A percentile compares a stretch with the other conserved stretches of the same genome.
Evolutionary conservation across 2,113 vertebrate species (phyloP).

Genomic region (Macquaria australasica): DNA sequence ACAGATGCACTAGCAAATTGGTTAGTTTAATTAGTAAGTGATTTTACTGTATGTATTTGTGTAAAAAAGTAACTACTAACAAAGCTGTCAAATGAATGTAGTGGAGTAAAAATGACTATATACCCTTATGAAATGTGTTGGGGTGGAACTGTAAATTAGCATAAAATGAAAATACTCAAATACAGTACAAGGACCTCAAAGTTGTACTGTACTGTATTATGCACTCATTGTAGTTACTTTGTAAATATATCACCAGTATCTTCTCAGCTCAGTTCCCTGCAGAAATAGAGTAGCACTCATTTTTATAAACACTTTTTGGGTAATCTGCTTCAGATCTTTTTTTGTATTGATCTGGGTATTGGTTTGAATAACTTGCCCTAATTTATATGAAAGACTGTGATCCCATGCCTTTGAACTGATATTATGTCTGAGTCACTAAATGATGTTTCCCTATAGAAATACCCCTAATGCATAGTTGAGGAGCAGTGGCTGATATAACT

Average conservation of each 20-base stretch:
- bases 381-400: neutral
- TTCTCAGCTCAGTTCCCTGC: neutral
- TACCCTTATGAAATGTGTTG: no score
- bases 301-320: neutral
- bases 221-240: no score
- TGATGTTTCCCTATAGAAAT: constrained; percentile 11
- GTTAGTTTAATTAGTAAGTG: no score
- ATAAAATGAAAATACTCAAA: no score
- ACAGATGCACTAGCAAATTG: neutral
- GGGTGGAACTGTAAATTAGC: no score
- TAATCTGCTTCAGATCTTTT: neutral
- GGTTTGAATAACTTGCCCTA: neutral
- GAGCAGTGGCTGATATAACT: constrained; percentile 5
- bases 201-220: no score
- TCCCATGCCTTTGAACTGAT: neutral
- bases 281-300: neutral
- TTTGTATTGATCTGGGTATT: neutral
- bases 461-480: constrained; percentile 22
- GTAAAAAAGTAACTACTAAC: no score
- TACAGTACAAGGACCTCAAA: no score
- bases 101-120: no score
- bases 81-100: no score
- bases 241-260: no score
- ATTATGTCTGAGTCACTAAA: neutral
- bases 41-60: no score